Evolutionary conservation across 2,113 vertebrate species (phyloP).

Genomic region (Sebastes schlegelii): DNA sequence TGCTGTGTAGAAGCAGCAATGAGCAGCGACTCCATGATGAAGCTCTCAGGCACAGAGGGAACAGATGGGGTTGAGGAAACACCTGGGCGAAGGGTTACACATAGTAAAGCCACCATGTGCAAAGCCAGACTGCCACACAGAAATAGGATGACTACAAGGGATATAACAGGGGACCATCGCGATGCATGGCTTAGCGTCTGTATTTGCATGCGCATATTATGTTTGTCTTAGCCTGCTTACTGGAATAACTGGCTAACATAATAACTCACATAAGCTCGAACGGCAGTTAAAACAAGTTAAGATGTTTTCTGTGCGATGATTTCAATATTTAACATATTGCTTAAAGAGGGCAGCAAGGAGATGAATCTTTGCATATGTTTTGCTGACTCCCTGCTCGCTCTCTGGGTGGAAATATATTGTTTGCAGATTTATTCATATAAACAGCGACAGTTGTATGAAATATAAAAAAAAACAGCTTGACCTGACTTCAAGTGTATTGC

Average conservation of each 20-base stretch:
- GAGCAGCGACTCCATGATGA: slow-evolving; percentile 5
- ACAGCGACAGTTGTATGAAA: background rate
- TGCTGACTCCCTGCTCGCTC: too few relatives aligned
- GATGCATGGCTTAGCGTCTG: background rate
- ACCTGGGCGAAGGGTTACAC: slow-evolving; percentile 65
- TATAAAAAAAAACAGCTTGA: background rate
- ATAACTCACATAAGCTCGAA: background rate
- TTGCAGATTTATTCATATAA: slow-evolving; percentile 14
- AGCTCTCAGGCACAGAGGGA: slow-evolving; percentile 39
- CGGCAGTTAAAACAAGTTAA: background rate
- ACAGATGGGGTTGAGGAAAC: slow-evolving; percentile 70
- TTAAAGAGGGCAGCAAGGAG: too few relatives aligned
- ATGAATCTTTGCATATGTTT: too few relatives aligned
- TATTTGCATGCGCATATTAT: background rate
- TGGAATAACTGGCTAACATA: background rate
- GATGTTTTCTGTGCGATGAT: background rate
- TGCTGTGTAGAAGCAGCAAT: background rate
- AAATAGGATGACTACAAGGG: slow-evolving; percentile 8
- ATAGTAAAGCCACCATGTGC: slow-evolving; percentile 47
- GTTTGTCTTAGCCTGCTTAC: background rate
- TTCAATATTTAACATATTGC: background rate
- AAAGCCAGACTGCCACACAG: slow-evolving; percentile 34
- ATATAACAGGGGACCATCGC: background rate
- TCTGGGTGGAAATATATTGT: background rate
- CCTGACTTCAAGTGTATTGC: background rate